Evolutionary conservation across 1,140 invertebrate species (phyloP).

Genomic region (Samia ricini): DNA sequence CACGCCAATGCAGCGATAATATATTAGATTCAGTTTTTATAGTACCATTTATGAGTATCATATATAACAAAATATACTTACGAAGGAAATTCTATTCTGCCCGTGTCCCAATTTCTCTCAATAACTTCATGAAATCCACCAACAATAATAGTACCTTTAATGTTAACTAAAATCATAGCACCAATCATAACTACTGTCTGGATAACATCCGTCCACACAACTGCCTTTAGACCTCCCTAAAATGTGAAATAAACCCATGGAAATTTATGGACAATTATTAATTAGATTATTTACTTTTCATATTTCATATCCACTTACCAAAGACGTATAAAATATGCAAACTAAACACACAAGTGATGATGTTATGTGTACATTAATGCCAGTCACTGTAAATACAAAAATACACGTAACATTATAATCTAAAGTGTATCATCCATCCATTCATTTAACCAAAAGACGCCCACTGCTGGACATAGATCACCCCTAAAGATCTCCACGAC

Average conservation of each 20-base stretch:
- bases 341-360: slow-evolving; percentile 91
- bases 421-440: too few species aligned
- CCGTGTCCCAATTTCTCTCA: slow-evolving; percentile 82
- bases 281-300: background rate
- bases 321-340: slow-evolving; percentile 94
- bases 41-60: too few species aligned
- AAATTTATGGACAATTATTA: too few species aligned
- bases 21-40: too few species aligned
- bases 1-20: too few species aligned
- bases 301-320: slow-evolving; percentile 78
- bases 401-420: background rate
- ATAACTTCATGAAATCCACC: slow-evolving; percentile 87
- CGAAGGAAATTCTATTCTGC: slow-evolving; percentile 87
- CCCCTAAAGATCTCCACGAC: too few species aligned
- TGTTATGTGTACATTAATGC: slow-evolving; percentile 88
- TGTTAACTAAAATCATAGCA: slow-evolving; percentile 87
- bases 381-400: slow-evolving; percentile 84
- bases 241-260: slow-evolving; percentile 32
- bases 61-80: slow-evolving; percentile 63
- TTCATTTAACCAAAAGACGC: too few species aligned
- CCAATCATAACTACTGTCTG: slow-evolving; percentile 92
- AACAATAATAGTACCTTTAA: slow-evolving; percentile 88
- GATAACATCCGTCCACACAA: slow-evolving; percentile 95
- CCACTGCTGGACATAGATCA: too few species aligned
- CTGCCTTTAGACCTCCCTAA: slow-evolving; percentile 94